Base-by-base conservation (phyloP, 1,140 invertebrate genomes). In the Drosophila virilis region DNA sequence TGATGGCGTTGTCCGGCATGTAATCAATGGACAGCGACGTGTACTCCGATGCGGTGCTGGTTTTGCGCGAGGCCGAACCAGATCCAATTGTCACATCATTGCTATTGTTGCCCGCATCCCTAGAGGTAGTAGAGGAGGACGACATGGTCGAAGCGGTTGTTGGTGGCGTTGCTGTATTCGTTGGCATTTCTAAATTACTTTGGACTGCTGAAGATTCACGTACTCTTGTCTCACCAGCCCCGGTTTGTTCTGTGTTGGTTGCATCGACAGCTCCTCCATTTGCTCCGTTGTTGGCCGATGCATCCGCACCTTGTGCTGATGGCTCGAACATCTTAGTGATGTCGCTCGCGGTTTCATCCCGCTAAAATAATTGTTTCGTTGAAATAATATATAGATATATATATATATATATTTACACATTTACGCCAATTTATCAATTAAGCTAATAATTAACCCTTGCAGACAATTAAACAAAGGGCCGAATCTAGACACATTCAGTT, bases 41-140 rank as follows among this genome's bases (percentile, higher is more conserved):
- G 60, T 92, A 92, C 57, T 92, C 91, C 12, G 92, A 92, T 15
- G 93, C 93, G 4, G 93, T 94, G 72, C 93, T 93, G 1, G 93
- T 94, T 77, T 94, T 94, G 10, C 93, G 86, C 1, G 93, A 94
- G 10, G 92, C 92, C 2, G 93, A 93, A 13, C 92, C 93, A 12
- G 93, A 93, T 15, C 92, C 93, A 35, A 93, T 92, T 4, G 93
- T 82, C 66, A 93, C 93, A 46, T 94, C 93, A 42, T 93, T 85
- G 65, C 86, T 91, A 35, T 90, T 82, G 50, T 91, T 90, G 32
- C 72, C 60, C 6, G 91, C 91, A 54, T 91, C 84, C 42, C 77
- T 66, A 1, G 82, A 86, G 4, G 78, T 62, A 33, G 86, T 90
- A 22, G 91, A 78, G 22, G 90, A 91, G 8, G 82, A 86, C 15